Percentiles rank a stretch among this genome's conserved stretches.
phyloP scores from a whole-genome alignment of 2,888 invertebrate species.

The Euzophera pinguis region DNA sequence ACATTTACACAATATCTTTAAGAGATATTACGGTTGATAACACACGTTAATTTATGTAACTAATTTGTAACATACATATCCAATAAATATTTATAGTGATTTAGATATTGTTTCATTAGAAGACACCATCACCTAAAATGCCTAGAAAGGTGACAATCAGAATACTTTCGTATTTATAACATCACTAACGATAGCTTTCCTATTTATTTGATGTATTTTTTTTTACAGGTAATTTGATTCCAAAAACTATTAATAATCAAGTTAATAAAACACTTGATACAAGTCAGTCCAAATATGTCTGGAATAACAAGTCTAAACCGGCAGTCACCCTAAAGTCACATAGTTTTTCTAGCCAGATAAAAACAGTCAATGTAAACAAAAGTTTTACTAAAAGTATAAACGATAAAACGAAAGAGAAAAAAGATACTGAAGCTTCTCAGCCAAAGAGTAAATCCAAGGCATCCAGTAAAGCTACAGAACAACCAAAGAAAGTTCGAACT shows the following conservation, averaged over 20 bases:
- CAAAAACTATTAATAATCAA: background rate
- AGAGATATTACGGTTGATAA: no score
- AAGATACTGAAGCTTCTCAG: background rate
- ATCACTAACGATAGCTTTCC: background rate
- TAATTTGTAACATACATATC: no score
- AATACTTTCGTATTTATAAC: background rate
- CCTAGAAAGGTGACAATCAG: slow-evolving; percentile 2
- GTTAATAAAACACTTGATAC: background rate
- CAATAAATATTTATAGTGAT: no score
- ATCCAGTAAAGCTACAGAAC: background rate
- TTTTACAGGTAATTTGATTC: background rate
- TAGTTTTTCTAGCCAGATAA: background rate
- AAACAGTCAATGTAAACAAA: background rate
- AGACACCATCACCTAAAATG: no score
- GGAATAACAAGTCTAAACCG: background rate
- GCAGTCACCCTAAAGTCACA: slow-evolving; percentile 1
- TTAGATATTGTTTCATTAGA: no score
- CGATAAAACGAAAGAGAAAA: background rate
- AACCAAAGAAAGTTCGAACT: background rate
- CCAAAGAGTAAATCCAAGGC: background rate
- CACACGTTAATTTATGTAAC: no score
- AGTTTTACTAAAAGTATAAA: background rate
- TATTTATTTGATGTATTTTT: background rate
- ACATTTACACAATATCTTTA: no score
- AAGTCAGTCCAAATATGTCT: background rate